Conservation (phyloP, 2,888 invertebrate species). For the Tetheella fluctuosa region DNA sequence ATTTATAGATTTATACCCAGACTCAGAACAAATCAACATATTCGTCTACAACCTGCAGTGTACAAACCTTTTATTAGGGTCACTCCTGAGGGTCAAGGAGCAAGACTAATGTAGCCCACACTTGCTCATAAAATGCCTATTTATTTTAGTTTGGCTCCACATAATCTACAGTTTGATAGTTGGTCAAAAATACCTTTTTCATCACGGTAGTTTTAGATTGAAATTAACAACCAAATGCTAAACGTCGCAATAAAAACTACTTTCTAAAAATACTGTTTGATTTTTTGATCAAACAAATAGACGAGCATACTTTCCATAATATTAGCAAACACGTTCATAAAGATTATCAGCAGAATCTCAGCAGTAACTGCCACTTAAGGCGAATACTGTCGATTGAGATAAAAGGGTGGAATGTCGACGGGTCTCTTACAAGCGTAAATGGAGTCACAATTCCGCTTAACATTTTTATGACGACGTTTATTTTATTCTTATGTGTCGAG, state of each 20-base stretch:
- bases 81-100: no score
- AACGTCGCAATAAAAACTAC: not conserved
- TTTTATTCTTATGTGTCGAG: constrained; percentile 54
- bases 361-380: constrained; percentile 37
- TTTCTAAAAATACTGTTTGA: not conserved
- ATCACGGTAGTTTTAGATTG: no score
- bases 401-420: constrained; percentile 41
- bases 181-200: no score
- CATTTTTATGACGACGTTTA: constrained; percentile 56
- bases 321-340: constrained; percentile 4
- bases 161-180: no score
- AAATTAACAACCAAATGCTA: not conserved
- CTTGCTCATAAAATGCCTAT: no score
- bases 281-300: not conserved
- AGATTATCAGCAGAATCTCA: constrained; percentile 15
- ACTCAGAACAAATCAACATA: no score
- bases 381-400: constrained; percentile 37
- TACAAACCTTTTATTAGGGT: no score
- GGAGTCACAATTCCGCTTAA: constrained; percentile 52
- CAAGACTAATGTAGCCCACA: no score
- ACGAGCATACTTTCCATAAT: not conserved
- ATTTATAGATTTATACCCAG: no score
- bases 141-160: no score
- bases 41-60: no score
- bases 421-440: constrained; percentile 49